phyloP scores from a whole-genome alignment of 2,797 vertebrate genomes.

The Mormyrops attenuatus region DNA sequence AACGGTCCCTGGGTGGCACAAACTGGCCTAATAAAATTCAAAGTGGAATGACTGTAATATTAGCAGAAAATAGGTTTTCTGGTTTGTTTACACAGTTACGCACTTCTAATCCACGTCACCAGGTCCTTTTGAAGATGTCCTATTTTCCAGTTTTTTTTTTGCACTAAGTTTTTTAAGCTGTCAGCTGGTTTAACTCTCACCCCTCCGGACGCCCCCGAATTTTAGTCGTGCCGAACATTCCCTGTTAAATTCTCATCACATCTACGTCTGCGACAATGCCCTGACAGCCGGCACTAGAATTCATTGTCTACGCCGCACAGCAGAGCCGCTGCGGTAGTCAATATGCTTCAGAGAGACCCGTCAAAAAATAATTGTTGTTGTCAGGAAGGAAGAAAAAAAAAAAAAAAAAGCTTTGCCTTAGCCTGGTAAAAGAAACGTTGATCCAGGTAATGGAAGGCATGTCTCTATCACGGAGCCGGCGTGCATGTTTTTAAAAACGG shows the following conservation, averaged over 20 bases:
- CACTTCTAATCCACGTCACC: neutral
- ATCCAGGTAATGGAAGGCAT: neutral
- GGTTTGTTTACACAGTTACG: neutral
- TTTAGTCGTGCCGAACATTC: neutral
- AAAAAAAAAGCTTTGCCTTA: neutral
- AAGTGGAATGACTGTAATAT: neutral
- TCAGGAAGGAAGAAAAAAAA: neutral
- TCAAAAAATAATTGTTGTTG: slow-evolving; percentile 21
- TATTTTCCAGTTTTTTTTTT: neutral
- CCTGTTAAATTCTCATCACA: slow-evolving; percentile 4
- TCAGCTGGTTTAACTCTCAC: neutral
- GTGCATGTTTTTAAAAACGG: neutral
- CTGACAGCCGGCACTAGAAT: slow-evolving; percentile 16
- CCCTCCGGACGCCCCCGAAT: neutral
- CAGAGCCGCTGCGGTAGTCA: neutral
- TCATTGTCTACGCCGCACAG: slow-evolving; percentile 8
- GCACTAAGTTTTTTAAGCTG: neutral
- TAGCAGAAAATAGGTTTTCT: neutral
- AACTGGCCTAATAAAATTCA: slow-evolving; percentile 8
- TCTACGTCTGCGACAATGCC: neutral
- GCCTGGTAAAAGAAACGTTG: slow-evolving; percentile 4
- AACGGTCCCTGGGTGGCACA: neutral
- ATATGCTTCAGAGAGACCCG: slow-evolving; percentile 2
- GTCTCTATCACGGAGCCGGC: neutral
- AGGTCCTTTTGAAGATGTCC: neutral